Conservation (phyloP, 2,888 invertebrate species). For the Chrysolina oricalcia region DNA sequence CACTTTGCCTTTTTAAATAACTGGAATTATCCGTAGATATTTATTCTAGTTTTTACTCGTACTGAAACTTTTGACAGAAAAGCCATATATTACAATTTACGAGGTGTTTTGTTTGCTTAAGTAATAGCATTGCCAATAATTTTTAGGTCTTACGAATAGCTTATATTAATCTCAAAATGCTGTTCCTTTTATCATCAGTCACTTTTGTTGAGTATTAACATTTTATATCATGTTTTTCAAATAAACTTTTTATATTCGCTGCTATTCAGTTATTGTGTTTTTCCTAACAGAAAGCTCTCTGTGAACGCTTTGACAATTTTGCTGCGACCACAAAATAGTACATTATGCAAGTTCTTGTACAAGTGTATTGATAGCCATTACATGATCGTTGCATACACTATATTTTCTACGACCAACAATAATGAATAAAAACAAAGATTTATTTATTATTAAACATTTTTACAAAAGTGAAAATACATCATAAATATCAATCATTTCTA, state of each 20-base stretch:
- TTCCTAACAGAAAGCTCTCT: too few relatives aligned
- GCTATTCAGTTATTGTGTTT: conserved; percentile 11
- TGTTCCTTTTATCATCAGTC: conserved; percentile 23
- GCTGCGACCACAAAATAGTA: neutral
- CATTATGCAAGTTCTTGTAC: too few relatives aligned
- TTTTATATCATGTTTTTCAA: conserved; percentile 40
- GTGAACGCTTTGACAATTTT: neutral
- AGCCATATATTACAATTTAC: conserved; percentile 9
- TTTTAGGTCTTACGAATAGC: conserved; percentile 31
- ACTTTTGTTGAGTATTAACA: conserved; percentile 45
- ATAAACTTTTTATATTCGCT: conserved; percentile 39
- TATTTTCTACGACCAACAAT: too few relatives aligned
- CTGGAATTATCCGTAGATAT: neutral
- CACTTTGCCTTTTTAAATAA: neutral
- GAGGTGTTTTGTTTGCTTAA: conserved; percentile 19
- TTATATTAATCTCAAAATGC: conserved; percentile 44
- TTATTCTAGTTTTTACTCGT: neutral
- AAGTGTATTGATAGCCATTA: too few relatives aligned
- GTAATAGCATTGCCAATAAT: conserved; percentile 39
- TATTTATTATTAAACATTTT: too few relatives aligned
- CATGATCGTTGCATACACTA: too few relatives aligned
- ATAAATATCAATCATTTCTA: too few relatives aligned
- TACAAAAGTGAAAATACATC: too few relatives aligned
- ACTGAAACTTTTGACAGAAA: neutral
- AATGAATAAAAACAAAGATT: too few relatives aligned